Evolutionary conservation across 2,797 vertebrate genomes (phyloP), one percentile per base, ranked within the genome.

Genomic region (Syndactyla subalaris): DNA sequence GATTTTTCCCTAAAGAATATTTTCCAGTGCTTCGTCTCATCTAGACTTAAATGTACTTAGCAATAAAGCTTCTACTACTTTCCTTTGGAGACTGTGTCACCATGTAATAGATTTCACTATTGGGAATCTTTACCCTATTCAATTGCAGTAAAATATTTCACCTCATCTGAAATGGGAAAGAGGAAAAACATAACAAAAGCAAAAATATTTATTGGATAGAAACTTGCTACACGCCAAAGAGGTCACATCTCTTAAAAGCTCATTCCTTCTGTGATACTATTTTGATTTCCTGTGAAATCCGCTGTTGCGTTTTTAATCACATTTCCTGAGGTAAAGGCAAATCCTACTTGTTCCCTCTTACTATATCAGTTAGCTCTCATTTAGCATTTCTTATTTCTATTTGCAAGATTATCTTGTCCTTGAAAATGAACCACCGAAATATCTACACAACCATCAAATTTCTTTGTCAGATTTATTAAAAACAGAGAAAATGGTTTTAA

Each of bases 11-110:
- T 86, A 29, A 75, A 89, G 93, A 89, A 88, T 88, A 84, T 93
- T 92, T 92, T 81, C 34, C 34, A 41, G 70, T 78, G 23, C 66
- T 88, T 93, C 89, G 29, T 85, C 79, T 90, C 79, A 83, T 78
- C 58, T 79, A 81, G 82, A 92, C 81, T 92, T 92, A 88, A 96
- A 93, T 63, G 82, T 78, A 91, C 79, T 65, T 84, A 57, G 73
- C 75, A 73, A 93, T 96, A 95, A 96, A 94, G 45, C 59, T 88
- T 78, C 85, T 88, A 58, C n/a, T 84, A 52, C 36, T 94, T 96
- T 66, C 46, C 89, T 94, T 91, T 62, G 23, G 89, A 94, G 92
- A 78, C 70, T 89, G 23, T 92, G 91, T 89, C 87, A 78, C 76
- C 18, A 36, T 43, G 20, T 93, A 88, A 92, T 78, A 84, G 30